Conservation (phyloP, 2,797 vertebrate species). For the Buceros bicornis region DNA sequence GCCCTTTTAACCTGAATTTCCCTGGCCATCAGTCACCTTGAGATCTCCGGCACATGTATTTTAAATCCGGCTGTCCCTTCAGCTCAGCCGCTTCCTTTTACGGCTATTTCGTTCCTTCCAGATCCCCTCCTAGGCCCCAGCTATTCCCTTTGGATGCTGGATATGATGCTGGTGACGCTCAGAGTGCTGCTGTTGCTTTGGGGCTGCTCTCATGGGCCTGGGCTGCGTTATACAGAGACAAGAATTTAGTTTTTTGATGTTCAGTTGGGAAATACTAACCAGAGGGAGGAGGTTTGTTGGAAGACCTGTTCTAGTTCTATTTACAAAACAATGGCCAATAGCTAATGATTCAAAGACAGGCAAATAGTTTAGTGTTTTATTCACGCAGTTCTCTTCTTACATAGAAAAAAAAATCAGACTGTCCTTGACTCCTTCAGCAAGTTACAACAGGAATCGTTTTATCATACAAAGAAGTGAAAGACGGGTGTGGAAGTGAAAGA, state of each 20-base stretch:
- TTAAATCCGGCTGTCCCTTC: background rate
- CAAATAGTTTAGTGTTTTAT: background rate
- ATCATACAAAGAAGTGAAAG: background rate
- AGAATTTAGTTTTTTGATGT: background rate
- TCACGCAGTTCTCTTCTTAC: background rate
- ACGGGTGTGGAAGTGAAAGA: background rate
- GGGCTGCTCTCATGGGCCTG: background rate
- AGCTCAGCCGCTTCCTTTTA: background rate
- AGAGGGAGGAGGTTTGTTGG: background rate
- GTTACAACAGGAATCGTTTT: background rate
- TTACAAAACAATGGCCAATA: background rate
- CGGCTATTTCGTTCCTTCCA: background rate
- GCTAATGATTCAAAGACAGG: too few relatives aligned
- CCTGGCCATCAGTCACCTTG: background rate
- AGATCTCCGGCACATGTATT: background rate
- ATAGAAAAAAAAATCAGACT: background rate
- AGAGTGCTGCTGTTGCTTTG: accelerated
- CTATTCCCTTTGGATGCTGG: background rate
- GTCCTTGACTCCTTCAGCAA: background rate
- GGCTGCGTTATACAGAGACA: too few relatives aligned
- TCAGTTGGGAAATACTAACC: background rate
- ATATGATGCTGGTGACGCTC: background rate
- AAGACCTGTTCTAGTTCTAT: background rate
- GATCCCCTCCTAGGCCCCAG: background rate
- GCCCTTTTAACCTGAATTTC: background rate